Base-by-base conservation (phyloP, 2,797 vertebrate species). In the Chaunax sp. region DNA sequence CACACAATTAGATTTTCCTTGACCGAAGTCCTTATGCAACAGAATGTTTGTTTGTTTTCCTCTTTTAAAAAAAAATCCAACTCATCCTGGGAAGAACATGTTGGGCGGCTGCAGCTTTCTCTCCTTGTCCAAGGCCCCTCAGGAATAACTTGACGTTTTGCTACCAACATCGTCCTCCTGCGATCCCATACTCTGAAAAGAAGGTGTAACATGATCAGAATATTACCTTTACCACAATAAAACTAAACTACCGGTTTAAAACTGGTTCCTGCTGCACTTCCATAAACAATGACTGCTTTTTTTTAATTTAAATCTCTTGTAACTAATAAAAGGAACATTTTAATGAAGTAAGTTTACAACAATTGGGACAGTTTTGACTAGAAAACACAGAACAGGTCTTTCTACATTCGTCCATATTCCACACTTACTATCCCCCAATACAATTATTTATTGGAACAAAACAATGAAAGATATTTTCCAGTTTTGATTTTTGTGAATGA, bases 61-160 rank as follows among this genome's bases (percentile, higher is more conserved):
- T 84, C 77, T 82, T 87, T 5, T 86, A 59, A 85, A 53, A 91
- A 92, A 89, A 89, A 88, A 85, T 88, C 84, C 83, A 86, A 90
- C 89, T 90, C 85, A 90, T 92, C 87, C 84, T 57, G 80, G 89
- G 83, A 85, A 89, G 87, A 90, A 85, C 84, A 75, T 84, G 83
- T 85, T 69, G 73, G 83, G 72, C 69, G 83, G 82, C 67, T 82
- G 89, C 63, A 83, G 81, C 82, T 72, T 82, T 90, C 82, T 82
- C 69, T 87, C 82, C 78, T 73, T 19, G 44, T 84, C 82, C 72
- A 64, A 78, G 58, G 69, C 78, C 80, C 82, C 94, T 99, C 97
- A 99, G 86, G 98, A 99, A 90, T 99, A 99, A 92, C 97, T 99
- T 81, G 98, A 98, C 47, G 98, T 97, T 95, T 99, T 99, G 95